Evolutionary conservation across 2,113 vertebrate genomes (phyloP).

Genomic region (Xenopus tropicalis): UCB_Xtro_10.0 CM004447.2:130532001-130532500

Average conservation of each 20-base stretch:
- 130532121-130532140: too few relatives aligned
- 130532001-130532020: too few relatives aligned
- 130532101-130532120: not conserved
- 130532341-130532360: constrained; percentile 43
- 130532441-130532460: constrained; percentile 23
- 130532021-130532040: not conserved
- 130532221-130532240: constrained; percentile 22
- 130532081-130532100: not conserved
- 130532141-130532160: too few relatives aligned
- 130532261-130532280: constrained; percentile 41
- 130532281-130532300: constrained; percentile 43
- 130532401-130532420: constrained; percentile 42
- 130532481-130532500: not conserved
- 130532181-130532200: not conserved
- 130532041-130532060: not conserved
- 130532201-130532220: constrained; percentile 19
- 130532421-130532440: not conserved
- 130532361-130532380: constrained; percentile 44
- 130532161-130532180: not conserved
- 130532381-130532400: constrained; percentile 43
- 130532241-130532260: constrained; percentile 24
- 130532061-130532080: not conserved
- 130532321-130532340: constrained; percentile 43
- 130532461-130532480: not conserved
- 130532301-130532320: constrained; percentile 42